Conservation (phyloP, 2,113 vertebrate genomes). For the Perognathus longimembris region DNA sequence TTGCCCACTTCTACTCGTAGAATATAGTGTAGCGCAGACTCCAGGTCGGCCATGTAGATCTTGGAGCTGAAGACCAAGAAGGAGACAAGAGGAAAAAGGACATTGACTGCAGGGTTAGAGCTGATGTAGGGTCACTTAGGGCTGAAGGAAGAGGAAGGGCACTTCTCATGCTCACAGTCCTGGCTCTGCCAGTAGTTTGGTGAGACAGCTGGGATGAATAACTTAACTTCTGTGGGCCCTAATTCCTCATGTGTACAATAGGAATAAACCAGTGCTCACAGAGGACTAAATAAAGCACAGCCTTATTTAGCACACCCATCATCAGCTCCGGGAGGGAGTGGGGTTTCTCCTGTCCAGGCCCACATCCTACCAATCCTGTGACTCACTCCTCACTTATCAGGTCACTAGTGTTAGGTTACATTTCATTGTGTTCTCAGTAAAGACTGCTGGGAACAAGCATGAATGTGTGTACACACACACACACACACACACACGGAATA, state of each 20-base stretch:
- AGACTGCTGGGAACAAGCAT: background rate
- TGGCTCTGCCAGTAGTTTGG: background rate
- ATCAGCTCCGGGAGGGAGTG: background rate
- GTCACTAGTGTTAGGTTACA: too few relatives aligned
- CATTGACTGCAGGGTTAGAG: rapidly evolving
- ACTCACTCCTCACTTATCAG: background rate
- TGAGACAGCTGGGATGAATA: background rate
- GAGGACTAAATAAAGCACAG: background rate
- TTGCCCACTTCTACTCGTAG: slow-evolving; percentile 91
- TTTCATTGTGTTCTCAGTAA: slow-evolving; percentile 21
- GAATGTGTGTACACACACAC: rapidly evolving
- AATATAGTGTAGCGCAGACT: slow-evolving; percentile 93
- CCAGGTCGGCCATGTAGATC: slow-evolving; percentile 95
- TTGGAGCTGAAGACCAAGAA: slow-evolving; percentile 85
- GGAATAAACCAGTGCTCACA: background rate
- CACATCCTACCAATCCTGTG: background rate
- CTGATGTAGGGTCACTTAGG: rapidly evolving
- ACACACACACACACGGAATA: rapidly evolving
- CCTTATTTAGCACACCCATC: background rate
- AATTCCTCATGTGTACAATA: background rate
- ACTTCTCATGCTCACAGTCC: background rate
- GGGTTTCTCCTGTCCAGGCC: background rate
- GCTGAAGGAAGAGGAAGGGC: background rate
- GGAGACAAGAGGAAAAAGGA: background rate
- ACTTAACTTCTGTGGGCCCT: background rate